Evolutionary conservation across 2,888 invertebrate genomes (phyloP), one percentile per base, ranked within the genome.

Genomic region (Lycophotia porphyrea): DNA sequence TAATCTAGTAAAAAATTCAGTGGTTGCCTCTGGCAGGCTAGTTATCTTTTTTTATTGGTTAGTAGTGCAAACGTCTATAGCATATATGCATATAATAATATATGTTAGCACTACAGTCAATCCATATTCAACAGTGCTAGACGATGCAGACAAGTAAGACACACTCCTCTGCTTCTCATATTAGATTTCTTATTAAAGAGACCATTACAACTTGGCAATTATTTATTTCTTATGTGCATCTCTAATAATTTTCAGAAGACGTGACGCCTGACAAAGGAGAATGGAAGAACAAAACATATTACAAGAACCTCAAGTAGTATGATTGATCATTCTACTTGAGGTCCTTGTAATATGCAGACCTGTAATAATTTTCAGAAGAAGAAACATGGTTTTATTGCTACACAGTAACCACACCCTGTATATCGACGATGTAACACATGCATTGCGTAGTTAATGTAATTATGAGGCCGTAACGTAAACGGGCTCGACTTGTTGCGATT

Each of bases 391-490:
- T 80, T n/a, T 15, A 15, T 21, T 13, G 34, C 18, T 15, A 5
- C 13, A 47, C 67, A 58, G 34, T 27, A 15, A 27, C 21, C 71
- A 71, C 95, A 92, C 0, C 90, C 94, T 95, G 91, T 96, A 88
- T 79, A 87, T 79, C 61, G 63, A 71, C 82, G 88, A 88, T 88
- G 92, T 93, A 92, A 91, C 94, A 94, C 94, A 94, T 94, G 95
- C 94, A 95, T 90, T 90, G 95, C 95, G 95, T 95, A 95, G 95
- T 95, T 95, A 96, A 96, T 96, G 95, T 95, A 96, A 96, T 96
- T 96, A 96, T 95, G 95, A 95, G 95, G 88, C 94, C 93, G 95
- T 93, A 94, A 93, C 95, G 90, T 95, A 96, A 96, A 95, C 95
- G 95, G 92, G 92, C 91, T 91, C 90, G 95, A 96, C 96, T 95